Percentiles rank a stretch among this genome's conserved stretches.
These are phyloP conservation scores for Belgica antarctica DNA, from an alignment of 2,888 invertebrate species.

Conservation along the genomic window DNA sequence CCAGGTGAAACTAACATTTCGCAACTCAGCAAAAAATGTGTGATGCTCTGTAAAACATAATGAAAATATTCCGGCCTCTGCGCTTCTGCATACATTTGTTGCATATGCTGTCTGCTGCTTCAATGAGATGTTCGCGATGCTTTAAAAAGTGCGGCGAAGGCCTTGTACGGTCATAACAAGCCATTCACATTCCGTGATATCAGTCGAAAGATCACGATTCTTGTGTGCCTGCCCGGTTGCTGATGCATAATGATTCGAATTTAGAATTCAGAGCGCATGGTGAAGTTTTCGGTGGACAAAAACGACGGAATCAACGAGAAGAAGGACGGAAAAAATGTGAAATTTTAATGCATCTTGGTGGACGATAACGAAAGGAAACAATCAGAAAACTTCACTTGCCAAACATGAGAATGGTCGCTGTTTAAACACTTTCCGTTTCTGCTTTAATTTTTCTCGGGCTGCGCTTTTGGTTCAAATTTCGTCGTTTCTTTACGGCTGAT, in stretches of 20 bases:
- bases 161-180: conserved; percentile 37
- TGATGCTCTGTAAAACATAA: conserved; percentile 41
- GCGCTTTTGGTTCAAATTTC: conserved; percentile 41
- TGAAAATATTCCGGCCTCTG: conserved; percentile 37
- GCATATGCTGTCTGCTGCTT: conserved; percentile 10
- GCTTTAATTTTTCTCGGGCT: conserved; percentile 38
- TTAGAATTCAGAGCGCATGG: conserved; percentile 43
- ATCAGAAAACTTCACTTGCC: not conserved
- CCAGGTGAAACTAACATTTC: conserved; percentile 17
- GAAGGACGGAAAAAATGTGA: not conserved
- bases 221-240: not conserved
- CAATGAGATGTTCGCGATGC: conserved; percentile 24
- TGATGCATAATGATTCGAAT: conserved; percentile 37
- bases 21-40: conserved; percentile 13
- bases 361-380: not conserved
- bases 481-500: conserved; percentile 13
- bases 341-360: not conserved
- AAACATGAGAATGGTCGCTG: conserved; percentile 20
- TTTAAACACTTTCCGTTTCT: conserved; percentile 20
- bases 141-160: not conserved
- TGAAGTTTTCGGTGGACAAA: conserved; percentile 29
- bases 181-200: conserved; percentile 41
- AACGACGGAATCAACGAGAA: conserved; percentile 9
- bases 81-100: not conserved
- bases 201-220: conserved; percentile 34